These are phyloP conservation scores for Siphlonurus alternatus DNA, from an alignment of 2,888 invertebrate species.

Conservation along the genomic window DNA sequence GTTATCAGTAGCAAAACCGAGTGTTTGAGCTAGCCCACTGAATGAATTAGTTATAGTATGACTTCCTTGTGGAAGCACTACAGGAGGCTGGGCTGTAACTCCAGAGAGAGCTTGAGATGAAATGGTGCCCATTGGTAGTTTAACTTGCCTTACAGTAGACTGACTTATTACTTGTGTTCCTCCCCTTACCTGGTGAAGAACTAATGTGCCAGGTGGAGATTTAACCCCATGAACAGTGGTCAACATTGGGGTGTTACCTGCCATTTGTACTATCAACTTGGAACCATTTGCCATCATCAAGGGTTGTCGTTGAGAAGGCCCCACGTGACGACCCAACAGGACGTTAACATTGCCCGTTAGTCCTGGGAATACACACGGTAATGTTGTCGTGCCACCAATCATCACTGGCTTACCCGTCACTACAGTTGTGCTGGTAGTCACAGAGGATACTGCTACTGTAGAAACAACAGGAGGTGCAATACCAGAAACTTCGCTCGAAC, in stretches of 20 bases:
- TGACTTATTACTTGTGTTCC: conserved; percentile 12
- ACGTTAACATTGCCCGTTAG: conserved; percentile 15
- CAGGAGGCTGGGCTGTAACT: conserved; percentile 27
- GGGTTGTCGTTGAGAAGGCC: conserved; percentile 14
- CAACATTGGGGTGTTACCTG: conserved; percentile 14
- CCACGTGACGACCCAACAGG: conserved; percentile 11
- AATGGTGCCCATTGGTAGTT: conserved; percentile 21
- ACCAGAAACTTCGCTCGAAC: not conserved
- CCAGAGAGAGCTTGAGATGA: conserved; percentile 26
- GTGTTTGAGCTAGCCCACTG: conserved; percentile 6
- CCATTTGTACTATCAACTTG: conserved; percentile 19
- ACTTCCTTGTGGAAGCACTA: conserved; percentile 22
- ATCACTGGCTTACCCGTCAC: conserved; percentile 18
- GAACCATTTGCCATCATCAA: conserved; percentile 15
- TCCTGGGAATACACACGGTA: conserved; percentile 15
- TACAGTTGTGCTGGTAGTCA: conserved; percentile 14
- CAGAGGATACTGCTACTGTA: conserved; percentile 17
- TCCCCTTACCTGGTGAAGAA: conserved; percentile 5
- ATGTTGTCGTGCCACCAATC: conserved; percentile 17
- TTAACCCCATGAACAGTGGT: conserved; percentile 9
- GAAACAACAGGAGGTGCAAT: conserved; percentile 13
- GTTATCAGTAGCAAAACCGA: conserved; percentile 9
- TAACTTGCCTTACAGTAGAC: conserved; percentile 15
- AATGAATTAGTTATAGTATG: conserved; percentile 12
- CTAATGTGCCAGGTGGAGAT: conserved; percentile 10